Base-by-base conservation (phyloP, 2,113 vertebrate species). In the Neofelis nebulosa region DNA sequence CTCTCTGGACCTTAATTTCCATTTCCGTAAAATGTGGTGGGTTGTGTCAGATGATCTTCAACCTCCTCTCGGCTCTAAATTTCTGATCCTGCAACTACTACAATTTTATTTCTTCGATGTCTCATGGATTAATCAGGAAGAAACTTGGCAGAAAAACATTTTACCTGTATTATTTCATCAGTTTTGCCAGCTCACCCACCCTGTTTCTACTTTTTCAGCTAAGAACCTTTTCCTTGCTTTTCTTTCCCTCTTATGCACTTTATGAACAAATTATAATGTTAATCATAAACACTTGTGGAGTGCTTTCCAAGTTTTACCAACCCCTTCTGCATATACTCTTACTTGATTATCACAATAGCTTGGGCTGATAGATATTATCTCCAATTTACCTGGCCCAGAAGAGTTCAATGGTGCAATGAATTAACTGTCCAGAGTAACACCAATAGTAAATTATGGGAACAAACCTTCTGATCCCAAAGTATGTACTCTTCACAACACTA, bases 51-150 rank as follows among this genome's bases (percentile, higher is more conserved):
- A 25, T 79, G 27, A 90, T 79, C 61, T 41, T 79, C 25, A 55
- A 76, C 15, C 5, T 95, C 38, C 31, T 87, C 74, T 90, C n/a
- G 81, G 82, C 55, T 91, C 79, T 84, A 69, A 78, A 94, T 90
- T 95, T 95, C 89, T 84, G 50, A 90, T 84, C 23, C 55, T 68
- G 48, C 21, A 25, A 19, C 91, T 95, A 57, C 61, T 65, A 91
- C 50, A 50, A 50, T 50, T 84, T 94, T 78, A 93, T 95, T 89
- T 96, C 65, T 86, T 94, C 79, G 68, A 27, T 68, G 38, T 50
- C n/a, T 91, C 69, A n/a, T 69, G 45, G 33, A 76, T 92, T 76
- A 97, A 81, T 79, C 76, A 93, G 57, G 81, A 95, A 88, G 90
- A 89, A 92, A 65, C 7, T 5, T 92, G 31, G 71, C 45, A 94